Base-by-base conservation (phyloP, 2,888 invertebrate species). In the Habroteleia sp. region DNA sequence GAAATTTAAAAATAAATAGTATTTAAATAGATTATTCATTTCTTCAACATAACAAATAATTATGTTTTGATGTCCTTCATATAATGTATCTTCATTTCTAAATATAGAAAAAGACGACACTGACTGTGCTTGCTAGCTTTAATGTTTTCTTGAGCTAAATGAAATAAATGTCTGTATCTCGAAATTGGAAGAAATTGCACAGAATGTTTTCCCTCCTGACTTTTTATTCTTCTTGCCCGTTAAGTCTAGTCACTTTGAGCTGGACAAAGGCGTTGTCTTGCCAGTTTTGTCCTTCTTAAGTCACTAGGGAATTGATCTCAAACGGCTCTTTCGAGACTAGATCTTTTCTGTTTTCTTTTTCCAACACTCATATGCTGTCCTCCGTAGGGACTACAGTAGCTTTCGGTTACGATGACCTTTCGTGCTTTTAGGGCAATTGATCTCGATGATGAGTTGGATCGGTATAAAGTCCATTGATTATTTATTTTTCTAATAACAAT, bases 101-200 rank as follows among this genome's bases (percentile, higher is more conserved):
- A 16, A 17, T 23, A 35, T 52, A 54, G 17, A 35, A 39, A 66
- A 27, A 46, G 41, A 39, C 16, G 27, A 52, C 10, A 27, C 20
- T 42, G 42, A 14, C 58, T 25, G 11, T 27, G 33, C 54, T 35
- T 7, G 14, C 41, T 20, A 82, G 78, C 74, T 83, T 80, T 82
- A 82, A 82, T 80, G 81, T 82, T 78, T 77, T 74, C 79, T 73
- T 79, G 74, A 84, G 66, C 84, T 87, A 88, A 88, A 87, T 88
- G 87, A 88, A 88, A 88, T 88, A 84, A 84, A 88, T 88, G 86
- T 66, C 82, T 80, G 81, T 78, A 83, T 84, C 81, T 81, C 81
- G 79, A 85, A 85, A 87, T 87, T 86, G 84, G 84, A 80, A 86
- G 84, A 85, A 86, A 87, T 86, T 85, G 85, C 84, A 77, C 78